Conservation (phyloP, 2,888 invertebrate genomes). For the Conomelus anceps region DNA sequence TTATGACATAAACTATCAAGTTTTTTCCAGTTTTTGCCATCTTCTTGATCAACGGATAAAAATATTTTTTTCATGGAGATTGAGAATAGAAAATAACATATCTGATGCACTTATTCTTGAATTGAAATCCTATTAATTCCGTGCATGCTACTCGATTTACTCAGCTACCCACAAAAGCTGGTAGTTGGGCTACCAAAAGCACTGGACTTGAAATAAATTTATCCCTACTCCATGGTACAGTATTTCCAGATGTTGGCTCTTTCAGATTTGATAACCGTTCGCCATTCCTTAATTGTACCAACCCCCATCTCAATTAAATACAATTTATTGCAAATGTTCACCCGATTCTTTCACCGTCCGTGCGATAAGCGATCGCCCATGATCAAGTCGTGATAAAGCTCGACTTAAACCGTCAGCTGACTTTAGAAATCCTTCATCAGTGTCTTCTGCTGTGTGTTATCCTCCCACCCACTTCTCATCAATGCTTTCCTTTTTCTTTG, state of each 20-base stretch:
- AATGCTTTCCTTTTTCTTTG: neutral
- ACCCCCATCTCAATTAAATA: conserved; percentile 13
- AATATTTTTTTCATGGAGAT: too few relatives aligned
- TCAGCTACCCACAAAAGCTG: neutral
- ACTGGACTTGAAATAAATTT: neutral
- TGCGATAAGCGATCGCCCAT: neutral
- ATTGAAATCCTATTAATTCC: too few relatives aligned
- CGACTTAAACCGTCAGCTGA: neutral
- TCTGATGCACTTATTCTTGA: too few relatives aligned
- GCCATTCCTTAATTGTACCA: neutral
- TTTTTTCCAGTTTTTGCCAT: too few relatives aligned
- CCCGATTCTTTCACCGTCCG: neutral
- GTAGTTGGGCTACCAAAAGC: neutral
- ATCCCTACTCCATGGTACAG: neutral
- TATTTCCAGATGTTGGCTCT: neutral
- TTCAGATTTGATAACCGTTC: neutral
- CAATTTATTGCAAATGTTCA: conserved; percentile 10
- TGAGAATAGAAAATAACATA: too few relatives aligned
- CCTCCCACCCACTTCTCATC: neutral
- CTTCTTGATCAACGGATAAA: too few relatives aligned
- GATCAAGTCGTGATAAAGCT: neutral
- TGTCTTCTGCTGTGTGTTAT: neutral
- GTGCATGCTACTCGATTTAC: too few relatives aligned
- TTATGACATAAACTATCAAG: too few relatives aligned
- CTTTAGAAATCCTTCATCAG: neutral